Percentiles rank a stretch among this genome's conserved stretches.
phyloP scores from a whole-genome alignment of 2,888 invertebrate species.

The Uloborus plumipes region DNA sequence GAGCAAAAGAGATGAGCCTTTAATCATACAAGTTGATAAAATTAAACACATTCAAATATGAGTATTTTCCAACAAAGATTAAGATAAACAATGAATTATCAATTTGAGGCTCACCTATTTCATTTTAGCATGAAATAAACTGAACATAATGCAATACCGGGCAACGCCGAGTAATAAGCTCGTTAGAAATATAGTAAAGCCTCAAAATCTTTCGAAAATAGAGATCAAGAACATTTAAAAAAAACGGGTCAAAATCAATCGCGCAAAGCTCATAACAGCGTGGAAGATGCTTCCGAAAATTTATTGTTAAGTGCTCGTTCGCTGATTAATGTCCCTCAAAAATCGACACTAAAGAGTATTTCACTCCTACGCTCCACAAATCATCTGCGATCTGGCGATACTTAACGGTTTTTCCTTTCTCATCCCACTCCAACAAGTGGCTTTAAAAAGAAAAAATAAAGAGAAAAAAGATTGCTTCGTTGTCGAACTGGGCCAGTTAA shows the following conservation, averaged over 20 bases:
- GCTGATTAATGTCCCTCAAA: conserved; percentile 54
- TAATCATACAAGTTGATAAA: too few species aligned
- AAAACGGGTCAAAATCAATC: background rate
- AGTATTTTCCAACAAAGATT: too few species aligned
- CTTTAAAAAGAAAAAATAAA: conserved; percentile 22
- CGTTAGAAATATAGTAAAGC: too few species aligned
- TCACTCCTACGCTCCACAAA: conserved; percentile 58
- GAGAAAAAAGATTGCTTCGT: conserved; percentile 38
- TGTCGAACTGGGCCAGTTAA: conserved; percentile 54
- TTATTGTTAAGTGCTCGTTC: conserved; percentile 55
- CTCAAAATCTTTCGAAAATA: too few species aligned
- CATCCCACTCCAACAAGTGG: conserved; percentile 24
- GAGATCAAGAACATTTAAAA: too few species aligned
- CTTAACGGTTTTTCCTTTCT: conserved; percentile 15
- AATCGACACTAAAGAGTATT: conserved; percentile 52
- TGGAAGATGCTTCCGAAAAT: conserved; percentile 25
- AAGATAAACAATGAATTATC: too few species aligned
- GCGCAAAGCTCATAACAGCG: conserved; percentile 13
- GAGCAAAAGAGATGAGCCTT: too few species aligned
- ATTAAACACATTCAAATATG: too few species aligned
- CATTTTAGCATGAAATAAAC: too few species aligned
- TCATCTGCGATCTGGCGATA: conserved; percentile 40
- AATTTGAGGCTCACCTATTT: too few species aligned
- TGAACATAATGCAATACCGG: too few species aligned
- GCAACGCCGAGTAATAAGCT: too few species aligned